These are phyloP conservation scores for Euspilapteryx auroguttella DNA, from an alignment of 2,888 invertebrate genomes.

Conservation along the genomic window DNA sequence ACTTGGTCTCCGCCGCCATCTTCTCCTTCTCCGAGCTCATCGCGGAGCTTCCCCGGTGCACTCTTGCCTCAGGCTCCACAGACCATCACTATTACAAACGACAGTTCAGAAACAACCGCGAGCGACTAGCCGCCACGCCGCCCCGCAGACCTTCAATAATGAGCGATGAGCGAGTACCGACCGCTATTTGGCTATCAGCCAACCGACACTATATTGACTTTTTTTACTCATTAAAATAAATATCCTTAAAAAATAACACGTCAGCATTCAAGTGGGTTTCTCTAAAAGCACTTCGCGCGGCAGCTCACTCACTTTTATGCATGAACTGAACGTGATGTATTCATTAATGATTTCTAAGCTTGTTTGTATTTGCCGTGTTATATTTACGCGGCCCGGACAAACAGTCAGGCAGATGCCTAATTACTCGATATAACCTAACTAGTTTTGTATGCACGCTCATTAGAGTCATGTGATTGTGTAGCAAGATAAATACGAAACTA, in stretches of 20 bases:
- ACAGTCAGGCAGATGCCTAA: no score
- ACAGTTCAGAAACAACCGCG: neutral
- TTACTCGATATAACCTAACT: no score
- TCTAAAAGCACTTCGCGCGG: slow-evolving; percentile 12
- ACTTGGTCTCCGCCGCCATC: slow-evolving; percentile 49
- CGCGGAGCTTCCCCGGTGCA: slow-evolving; percentile 13
- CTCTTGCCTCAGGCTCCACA: neutral
- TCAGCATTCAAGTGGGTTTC: no score
- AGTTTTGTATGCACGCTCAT: no score
- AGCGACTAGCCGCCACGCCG: neutral
- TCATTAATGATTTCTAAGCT: slow-evolving; percentile 25
- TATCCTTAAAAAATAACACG: neutral
- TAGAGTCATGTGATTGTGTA: no score
- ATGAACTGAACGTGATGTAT: slow-evolving; percentile 18
- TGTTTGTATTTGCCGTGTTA: slow-evolving; percentile 3
- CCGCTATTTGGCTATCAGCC: slow-evolving; percentile 27
- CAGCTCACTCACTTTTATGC: slow-evolving; percentile 2
- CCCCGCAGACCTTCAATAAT: neutral
- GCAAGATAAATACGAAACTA: no score
- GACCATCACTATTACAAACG: neutral
- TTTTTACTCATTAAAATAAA: slow-evolving; percentile 11
- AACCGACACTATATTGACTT: slow-evolving; percentile 31
- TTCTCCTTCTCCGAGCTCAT: slow-evolving; percentile 54
- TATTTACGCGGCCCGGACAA: slow-evolving; percentile 5
- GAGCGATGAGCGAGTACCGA: neutral